Conservation (phyloP, 2,888 invertebrate genomes). For the Caenorhabditis parvicauda region DNA sequence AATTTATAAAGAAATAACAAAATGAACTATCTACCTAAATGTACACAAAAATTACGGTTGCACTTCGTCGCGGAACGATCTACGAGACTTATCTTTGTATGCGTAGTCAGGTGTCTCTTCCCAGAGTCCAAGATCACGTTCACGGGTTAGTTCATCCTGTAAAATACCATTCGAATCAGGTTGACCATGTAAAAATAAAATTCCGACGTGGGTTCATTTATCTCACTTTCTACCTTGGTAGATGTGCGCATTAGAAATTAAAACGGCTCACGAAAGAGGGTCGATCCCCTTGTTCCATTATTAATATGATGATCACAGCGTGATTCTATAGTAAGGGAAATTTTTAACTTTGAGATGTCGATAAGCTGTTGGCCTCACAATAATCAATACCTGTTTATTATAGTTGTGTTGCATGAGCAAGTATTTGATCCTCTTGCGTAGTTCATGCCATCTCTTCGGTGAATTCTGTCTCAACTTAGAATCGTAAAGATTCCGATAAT, state of each 20-base stretch:
- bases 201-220: constrained; percentile 2
- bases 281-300: no score
- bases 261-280: no score
- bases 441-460: constrained; percentile 60
- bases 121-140: constrained; percentile 61
- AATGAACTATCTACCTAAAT: no score
- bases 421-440: constrained; percentile 60
- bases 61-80: constrained; percentile 55
- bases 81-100: constrained; percentile 60
- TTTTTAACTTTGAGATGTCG: no score
- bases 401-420: constrained; percentile 62
- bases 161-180: neutral
- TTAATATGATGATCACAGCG: no score
- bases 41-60: constrained; percentile 15
- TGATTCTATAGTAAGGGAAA: no score
- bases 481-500: constrained; percentile 59
- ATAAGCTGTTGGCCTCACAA: no score
- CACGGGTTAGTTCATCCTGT: constrained; percentile 57
- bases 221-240: no score
- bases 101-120: constrained; percentile 61
- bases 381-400: constrained; percentile 57
- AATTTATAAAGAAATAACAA: no score
- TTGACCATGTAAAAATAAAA: neutral
- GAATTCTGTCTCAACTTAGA: constrained; percentile 52
- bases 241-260: no score